phyloP scores from a whole-genome alignment of 1,140 invertebrate species.

The Drosophila equinoxialis region DNA sequence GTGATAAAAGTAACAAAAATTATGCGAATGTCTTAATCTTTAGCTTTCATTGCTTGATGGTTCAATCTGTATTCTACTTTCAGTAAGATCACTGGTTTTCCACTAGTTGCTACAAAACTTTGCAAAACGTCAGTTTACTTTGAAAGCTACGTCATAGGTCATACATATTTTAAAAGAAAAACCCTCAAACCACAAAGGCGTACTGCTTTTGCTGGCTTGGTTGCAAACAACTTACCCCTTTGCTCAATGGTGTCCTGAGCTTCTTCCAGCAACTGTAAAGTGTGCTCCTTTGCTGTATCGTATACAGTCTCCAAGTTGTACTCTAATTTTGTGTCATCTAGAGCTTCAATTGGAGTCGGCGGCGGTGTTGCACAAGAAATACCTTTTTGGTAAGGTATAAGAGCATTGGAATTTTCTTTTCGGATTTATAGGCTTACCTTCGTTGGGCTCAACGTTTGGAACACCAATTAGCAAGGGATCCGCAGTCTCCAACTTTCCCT shows the following conservation, averaged over 20 bases:
- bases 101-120: background rate
- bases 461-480: background rate
- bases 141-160: too few relatives aligned
- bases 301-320: slow-evolving; percentile 23
- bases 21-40: background rate
- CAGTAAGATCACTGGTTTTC: too few relatives aligned
- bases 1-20: background rate
- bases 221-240: slow-evolving; percentile 19
- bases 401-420: background rate
- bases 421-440: background rate
- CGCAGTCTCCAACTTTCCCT: background rate
- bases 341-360: slow-evolving; percentile 11
- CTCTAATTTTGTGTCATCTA: slow-evolving; percentile 14
- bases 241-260: slow-evolving; percentile 32
- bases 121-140: background rate
- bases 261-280: slow-evolving; percentile 27
- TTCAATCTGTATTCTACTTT: too few relatives aligned
- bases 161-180: too few relatives aligned
- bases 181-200: too few relatives aligned
- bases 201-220: background rate
- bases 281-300: slow-evolving; percentile 33
- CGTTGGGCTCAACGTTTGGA: background rate
- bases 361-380: slow-evolving; percentile 21
- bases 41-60: too few relatives aligned
- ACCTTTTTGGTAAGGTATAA: background rate